These are phyloP conservation scores for Aspidapion aeneum DNA, from an alignment of 2,888 invertebrate genomes.

Conservation along the genomic window DNA sequence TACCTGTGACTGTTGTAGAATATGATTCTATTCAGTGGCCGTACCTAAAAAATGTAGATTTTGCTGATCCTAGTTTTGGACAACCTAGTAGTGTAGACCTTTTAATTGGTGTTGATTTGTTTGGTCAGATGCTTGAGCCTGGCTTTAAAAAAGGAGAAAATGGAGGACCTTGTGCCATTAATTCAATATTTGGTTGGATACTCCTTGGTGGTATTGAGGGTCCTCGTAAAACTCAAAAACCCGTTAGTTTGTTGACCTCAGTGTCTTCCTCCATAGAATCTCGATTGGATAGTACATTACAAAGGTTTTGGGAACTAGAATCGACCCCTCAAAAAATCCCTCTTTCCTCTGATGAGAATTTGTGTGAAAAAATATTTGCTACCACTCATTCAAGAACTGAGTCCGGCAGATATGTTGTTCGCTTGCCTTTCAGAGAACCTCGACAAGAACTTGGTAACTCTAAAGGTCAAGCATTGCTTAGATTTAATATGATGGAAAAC, in stretches of 20 bases:
- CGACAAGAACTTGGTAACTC: constrained; percentile 1
- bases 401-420: neutral
- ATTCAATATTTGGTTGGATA: constrained; percentile 1
- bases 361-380: neutral
- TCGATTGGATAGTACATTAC: neutral
- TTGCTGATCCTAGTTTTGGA: neutral
- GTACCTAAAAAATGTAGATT: no score
- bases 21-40: no score
- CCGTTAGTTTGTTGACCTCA: neutral
- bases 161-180: neutral
- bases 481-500: neutral
- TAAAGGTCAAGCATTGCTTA: neutral
- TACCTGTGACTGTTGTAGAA: neutral
- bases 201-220: neutral
- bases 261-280: neutral
- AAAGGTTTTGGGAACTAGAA: constrained; percentile 5
- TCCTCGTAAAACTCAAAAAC: neutral
- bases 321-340: constrained; percentile 1
- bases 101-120: neutral
- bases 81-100: neutral
- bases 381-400: neutral
- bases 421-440: neutral
- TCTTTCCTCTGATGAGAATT: neutral
- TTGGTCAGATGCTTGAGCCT: neutral
- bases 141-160: neutral